Evolutionary conservation across 2,888 invertebrate genomes (phyloP).

Genomic region (Dione juno): DNA sequence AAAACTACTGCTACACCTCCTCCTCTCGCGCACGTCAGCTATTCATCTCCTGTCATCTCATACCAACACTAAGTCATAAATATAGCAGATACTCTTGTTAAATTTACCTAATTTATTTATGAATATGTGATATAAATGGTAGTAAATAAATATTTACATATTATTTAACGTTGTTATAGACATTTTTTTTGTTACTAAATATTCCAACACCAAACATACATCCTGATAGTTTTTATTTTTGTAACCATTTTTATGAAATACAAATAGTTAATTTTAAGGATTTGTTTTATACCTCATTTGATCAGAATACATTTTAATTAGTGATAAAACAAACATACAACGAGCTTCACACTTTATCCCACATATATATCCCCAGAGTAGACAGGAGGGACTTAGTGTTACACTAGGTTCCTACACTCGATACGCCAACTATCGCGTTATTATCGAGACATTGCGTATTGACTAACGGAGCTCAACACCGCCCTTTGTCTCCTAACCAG

Average conservation of each 20-base stretch:
- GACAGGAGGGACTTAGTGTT: neutral
- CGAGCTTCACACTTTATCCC: too few relatives aligned
- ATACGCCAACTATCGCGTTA: too few relatives aligned
- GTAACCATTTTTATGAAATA: constrained; percentile 46
- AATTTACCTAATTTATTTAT: constrained; percentile 23
- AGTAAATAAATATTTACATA: constrained; percentile 56
- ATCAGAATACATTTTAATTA: too few relatives aligned
- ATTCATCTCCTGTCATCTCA: constrained; percentile 59
- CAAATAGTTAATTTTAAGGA: constrained; percentile 54
- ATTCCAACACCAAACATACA: constrained; percentile 73
- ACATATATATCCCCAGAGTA: too few relatives aligned
- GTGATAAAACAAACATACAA: too few relatives aligned
- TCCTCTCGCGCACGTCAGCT: constrained; percentile 49
- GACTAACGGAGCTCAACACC: too few relatives aligned
- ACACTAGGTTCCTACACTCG: too few relatives aligned
- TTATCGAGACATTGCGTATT: too few relatives aligned
- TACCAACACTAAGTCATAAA: constrained; percentile 4
- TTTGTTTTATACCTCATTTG: constrained; percentile 20
- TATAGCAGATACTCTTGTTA: neutral
- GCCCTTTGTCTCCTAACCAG: too few relatives aligned
- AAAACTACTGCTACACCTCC: too few relatives aligned
- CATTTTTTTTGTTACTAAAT: too few relatives aligned
- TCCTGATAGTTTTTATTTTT: constrained; percentile 33
- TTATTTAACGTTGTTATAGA: constrained; percentile 47
- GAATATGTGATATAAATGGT: constrained; percentile 46